Evolutionary conservation across 2,888 invertebrate genomes (phyloP).

Genomic region (Eurois occulta): DNA sequence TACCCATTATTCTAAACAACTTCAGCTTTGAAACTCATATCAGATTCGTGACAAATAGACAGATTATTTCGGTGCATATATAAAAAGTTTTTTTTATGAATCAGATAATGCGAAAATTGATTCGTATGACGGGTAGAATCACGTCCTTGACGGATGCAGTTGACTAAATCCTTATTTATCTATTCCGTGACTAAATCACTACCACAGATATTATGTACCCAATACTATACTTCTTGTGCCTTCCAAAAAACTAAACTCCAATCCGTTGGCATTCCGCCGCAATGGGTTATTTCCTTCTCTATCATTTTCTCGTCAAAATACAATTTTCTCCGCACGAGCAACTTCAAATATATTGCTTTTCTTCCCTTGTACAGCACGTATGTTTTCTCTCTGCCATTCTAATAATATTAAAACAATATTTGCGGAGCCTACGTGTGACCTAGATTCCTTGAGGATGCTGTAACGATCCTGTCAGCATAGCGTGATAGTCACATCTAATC

Average conservation of each 20-base stretch:
- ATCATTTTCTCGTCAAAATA: constrained; percentile 39
- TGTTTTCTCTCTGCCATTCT: constrained; percentile 25
- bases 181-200: not conserved
- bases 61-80: not conserved
- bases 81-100: not conserved
- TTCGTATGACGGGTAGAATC: not conserved
- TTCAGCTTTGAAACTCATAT: not conserved
- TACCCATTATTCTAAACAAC: not conserved
- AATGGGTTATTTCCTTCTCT: not conserved
- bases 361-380: constrained; percentile 17
- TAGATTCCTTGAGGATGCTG: constrained; percentile 53
- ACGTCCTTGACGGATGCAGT: not conserved
- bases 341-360: constrained; percentile 27
- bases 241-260: not conserved
- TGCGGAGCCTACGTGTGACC: constrained; percentile 52
- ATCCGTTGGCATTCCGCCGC: constrained; percentile 15
- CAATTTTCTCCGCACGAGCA: constrained; percentile 38
- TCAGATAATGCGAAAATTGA: not conserved
- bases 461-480: constrained; percentile 50
- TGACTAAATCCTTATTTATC: too few species aligned
- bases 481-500: constrained; percentile 41
- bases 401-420: constrained; percentile 40
- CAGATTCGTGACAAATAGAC: not conserved
- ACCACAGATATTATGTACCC: not conserved
- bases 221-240: not conserved